Evolutionary conservation across 1,140 invertebrate species (phyloP).

Genomic region (Probaryconus sp.): DNA sequence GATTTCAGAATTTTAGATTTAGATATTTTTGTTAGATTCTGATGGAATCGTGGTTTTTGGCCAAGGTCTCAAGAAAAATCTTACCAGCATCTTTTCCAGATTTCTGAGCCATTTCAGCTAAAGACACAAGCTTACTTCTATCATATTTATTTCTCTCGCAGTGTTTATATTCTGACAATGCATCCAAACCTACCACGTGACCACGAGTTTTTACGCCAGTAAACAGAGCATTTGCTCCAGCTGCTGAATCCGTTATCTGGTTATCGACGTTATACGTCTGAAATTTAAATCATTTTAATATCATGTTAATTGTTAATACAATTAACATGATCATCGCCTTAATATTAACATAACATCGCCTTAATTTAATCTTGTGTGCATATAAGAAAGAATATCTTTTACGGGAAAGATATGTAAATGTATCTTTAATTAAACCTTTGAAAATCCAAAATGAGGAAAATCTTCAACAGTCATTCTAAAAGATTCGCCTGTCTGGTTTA

Average conservation of each 20-base stretch:
- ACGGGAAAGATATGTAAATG: too few relatives aligned
- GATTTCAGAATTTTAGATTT: too few relatives aligned
- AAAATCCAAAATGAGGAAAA: background rate
- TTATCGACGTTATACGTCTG: conserved; percentile 1
- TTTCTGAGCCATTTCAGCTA: background rate
- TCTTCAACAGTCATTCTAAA: background rate
- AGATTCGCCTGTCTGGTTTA: background rate
- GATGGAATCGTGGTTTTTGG: too few relatives aligned
- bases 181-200: background rate
- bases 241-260: background rate
- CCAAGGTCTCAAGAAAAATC: too few relatives aligned
- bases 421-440: too few relatives aligned
- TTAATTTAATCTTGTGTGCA: too few relatives aligned
- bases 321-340: too few relatives aligned
- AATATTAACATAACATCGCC: too few relatives aligned
- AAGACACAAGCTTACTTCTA: background rate
- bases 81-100: background rate
- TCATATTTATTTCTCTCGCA: background rate
- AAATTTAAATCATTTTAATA: background rate
- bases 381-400: too few relatives aligned
- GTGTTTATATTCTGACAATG: background rate
- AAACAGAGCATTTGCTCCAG: background rate
- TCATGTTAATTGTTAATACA: too few relatives aligned
- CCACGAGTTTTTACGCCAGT: background rate
- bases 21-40: too few relatives aligned